Evolutionary conservation across 2,888 invertebrate species (phyloP).

Genomic region (Petrolisthes cinctipes): DNA sequence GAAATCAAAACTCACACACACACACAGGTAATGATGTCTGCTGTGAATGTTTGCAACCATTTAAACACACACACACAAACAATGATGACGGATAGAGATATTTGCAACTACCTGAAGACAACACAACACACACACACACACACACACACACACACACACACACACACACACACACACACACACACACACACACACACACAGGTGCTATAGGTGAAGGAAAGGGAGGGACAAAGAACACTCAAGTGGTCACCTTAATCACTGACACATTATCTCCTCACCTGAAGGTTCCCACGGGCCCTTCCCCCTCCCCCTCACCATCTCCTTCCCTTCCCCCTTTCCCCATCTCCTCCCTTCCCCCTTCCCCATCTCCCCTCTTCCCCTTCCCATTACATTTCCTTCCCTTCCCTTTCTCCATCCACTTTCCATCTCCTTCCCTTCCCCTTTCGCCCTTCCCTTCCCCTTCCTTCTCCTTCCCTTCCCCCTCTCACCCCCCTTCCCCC

Average conservation of each 20-base stretch:
- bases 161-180: not conserved
- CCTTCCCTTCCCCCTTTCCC: not conserved
- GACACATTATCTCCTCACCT: too few species aligned
- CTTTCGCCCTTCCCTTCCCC: not conserved
- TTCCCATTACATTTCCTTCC: not conserved
- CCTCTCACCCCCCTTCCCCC: not conserved
- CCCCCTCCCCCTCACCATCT: not conserved
- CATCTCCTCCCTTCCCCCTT: not conserved
- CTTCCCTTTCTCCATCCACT: too few species aligned
- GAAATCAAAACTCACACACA: not conserved
- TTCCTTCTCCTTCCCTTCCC: not conserved
- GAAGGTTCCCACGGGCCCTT: not conserved
- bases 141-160: too few species aligned
- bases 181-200: constrained; percentile 12
- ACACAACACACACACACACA: too few species aligned
- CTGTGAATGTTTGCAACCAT: too few species aligned
- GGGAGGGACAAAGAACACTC: too few species aligned
- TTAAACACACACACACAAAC: not conserved
- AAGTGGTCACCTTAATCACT: too few species aligned
- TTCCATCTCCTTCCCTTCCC: not conserved
- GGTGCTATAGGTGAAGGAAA: not conserved
- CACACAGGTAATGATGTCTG: too few species aligned
- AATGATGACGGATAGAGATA: too few species aligned
- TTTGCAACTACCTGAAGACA: too few species aligned
- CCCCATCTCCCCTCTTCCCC: not conserved